Percentiles rank a stretch among this genome's conserved stretches.
Evolutionary conservation across 37 sponge, comb jelly and placozoan genomes (phyloP).

Genomic region (Hormiphora californensis): DNA sequence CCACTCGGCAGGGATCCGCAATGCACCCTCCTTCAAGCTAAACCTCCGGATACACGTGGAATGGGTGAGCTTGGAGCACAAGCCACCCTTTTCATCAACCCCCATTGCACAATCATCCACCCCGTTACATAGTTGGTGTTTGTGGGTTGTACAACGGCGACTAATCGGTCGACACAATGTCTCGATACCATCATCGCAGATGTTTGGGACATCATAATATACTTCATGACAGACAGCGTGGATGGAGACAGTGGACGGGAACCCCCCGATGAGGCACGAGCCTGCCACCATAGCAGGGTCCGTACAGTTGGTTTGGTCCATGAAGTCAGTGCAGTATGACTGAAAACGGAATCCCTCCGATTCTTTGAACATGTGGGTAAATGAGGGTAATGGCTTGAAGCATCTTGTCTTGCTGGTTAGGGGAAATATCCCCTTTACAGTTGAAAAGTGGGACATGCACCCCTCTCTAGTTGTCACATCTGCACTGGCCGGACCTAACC

Average conservation of each 20-base stretch:
- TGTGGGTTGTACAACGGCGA: neutral
- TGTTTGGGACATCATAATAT: neutral
- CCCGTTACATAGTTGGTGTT: slow-evolving; percentile 12
- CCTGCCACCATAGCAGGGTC: neutral
- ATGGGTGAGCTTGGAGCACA: neutral
- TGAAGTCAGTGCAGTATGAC: neutral
- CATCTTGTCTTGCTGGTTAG: no score
- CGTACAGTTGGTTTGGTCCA: slow-evolving; percentile 40
- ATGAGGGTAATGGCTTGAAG: no score
- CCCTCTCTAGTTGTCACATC: no score
- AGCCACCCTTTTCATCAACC: neutral
- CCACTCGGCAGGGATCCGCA: no score
- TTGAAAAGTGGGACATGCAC: no score
- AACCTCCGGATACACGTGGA: neutral
- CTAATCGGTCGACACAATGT: neutral
- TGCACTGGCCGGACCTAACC: no score
- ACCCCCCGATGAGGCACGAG: neutral
- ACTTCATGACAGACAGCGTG: neutral
- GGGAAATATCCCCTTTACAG: no score
- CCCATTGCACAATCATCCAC: neutral
- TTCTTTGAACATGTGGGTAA: no score
- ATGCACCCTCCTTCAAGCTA: no score
- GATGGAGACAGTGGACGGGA: neutral
- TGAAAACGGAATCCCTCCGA: no score
- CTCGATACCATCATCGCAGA: slow-evolving; percentile 28